Conservation (phyloP, 2,888 invertebrate species). For the Dendrolimus pini region DNA sequence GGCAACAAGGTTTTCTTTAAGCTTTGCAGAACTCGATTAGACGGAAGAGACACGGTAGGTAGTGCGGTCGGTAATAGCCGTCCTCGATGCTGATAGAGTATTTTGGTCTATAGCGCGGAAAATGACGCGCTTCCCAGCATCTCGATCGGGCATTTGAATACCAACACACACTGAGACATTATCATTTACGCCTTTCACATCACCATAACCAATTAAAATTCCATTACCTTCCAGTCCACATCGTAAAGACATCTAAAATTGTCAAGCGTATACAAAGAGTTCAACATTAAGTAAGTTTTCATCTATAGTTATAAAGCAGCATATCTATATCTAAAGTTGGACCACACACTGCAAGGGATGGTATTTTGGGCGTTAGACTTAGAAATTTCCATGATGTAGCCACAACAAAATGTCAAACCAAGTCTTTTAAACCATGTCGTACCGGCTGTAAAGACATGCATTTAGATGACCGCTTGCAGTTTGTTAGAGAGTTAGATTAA, state of each 20-base stretch:
- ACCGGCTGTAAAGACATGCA: constrained; percentile 51
- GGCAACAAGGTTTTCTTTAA: background rate
- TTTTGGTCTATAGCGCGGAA: constrained; percentile 53
- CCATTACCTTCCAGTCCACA: constrained; percentile 76
- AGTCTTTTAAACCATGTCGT: constrained; percentile 40
- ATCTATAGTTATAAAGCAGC: constrained; percentile 63
- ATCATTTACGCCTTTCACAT: constrained; percentile 69
- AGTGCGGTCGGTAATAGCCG: constrained; percentile 66
- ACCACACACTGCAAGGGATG: constrained; percentile 71
- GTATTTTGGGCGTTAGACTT: constrained; percentile 56
- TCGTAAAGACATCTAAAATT: constrained; percentile 70
- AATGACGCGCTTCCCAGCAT: constrained; percentile 65
- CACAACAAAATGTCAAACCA: constrained; percentile 43
- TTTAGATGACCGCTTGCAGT: constrained; percentile 65
- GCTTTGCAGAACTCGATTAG: background rate
- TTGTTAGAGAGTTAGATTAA: constrained; percentile 47
- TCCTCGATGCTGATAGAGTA: constrained; percentile 72
- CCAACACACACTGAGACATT: constrained; percentile 79
- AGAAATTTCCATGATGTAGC: constrained; percentile 30
- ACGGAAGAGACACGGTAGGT: constrained; percentile 4
- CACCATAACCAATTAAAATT: constrained; percentile 71
- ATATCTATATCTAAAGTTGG: constrained; percentile 50
- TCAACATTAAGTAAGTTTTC: constrained; percentile 65
- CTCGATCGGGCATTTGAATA: constrained; percentile 83
- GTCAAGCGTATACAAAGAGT: constrained; percentile 72